Base-by-base conservation (phyloP, 2,888 invertebrate genomes). In the Ametastegia equiseti region DNA sequence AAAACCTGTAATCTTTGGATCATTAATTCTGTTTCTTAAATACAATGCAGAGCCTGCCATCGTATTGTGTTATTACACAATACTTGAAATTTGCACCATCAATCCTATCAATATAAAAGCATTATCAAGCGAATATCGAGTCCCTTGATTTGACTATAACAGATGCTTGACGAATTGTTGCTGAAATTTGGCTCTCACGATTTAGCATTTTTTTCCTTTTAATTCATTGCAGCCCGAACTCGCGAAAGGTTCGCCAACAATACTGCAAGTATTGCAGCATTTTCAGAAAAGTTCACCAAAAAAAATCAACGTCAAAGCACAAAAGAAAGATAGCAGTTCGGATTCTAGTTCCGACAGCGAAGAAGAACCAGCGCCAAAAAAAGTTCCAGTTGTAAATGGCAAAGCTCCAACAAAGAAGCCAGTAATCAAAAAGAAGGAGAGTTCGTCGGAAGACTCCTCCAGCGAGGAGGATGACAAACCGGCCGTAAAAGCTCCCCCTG, bases 221-320 rank as follows among this genome's bases (percentile, higher is more conserved):
- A 83, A 85, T 82, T 86, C 83, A 83, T 94, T 94, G 85, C 91
- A 97, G 96, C 93, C 93, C 85, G 90, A 92, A 11, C 91, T 95
- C 75, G 93, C 93, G 0, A 95, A 96, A 90, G 95, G 95, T 80
- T 93, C 94, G 0, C 95, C 96, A 0, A 92, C 93, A 13, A 91
- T 97, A n/a, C 84, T 90, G 13, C 95, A 96, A 13, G 92, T 96
- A 15, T 84, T 95, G 27, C 89, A 92, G 7, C 92, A 93, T 86
- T 95, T 93, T 87, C 93, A 94, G 88, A 93, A 94, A 87, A 93
- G 91, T 83, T 89, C 92, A 57, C 84, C 88, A 23, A 93, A 92
- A 82, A 94, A 94, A 71, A 89, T 94, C 45, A 89, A 91, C 15
- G 78, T 91, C 9, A 91, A 91, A 78, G 27, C 85, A 84, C 83